These are phyloP conservation scores for Drosophila neonasuta DNA, from an alignment of 2,888 invertebrate species.

Conservation along the genomic window DNA sequence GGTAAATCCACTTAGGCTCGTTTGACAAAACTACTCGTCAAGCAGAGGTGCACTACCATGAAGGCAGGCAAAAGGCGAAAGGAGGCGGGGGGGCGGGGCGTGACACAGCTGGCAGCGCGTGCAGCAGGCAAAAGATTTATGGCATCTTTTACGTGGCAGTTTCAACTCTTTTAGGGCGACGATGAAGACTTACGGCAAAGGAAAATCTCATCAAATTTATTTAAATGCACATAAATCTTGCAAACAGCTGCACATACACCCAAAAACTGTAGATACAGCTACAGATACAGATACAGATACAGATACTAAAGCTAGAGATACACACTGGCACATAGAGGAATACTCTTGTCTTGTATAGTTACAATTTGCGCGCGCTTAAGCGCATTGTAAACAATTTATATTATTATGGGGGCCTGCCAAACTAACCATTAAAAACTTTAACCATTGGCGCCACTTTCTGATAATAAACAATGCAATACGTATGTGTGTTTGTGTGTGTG, in stretches of 20 bases:
- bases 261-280: slow-evolving; percentile 1
- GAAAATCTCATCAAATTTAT: slow-evolving; percentile 75
- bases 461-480: slow-evolving; percentile 69
- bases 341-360: slow-evolving; percentile 4
- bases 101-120: slow-evolving; percentile 53
- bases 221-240: slow-evolving; percentile 75
- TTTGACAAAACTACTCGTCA: slow-evolving; percentile 71
- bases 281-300: slow-evolving; percentile 29
- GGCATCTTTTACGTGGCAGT: slow-evolving; percentile 71
- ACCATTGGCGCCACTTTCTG: slow-evolving; percentile 79
- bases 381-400: slow-evolving; percentile 56
- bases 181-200: slow-evolving; percentile 52
- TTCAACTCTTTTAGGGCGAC: slow-evolving; percentile 49
- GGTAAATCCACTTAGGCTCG: slow-evolving; percentile 71
- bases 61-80: too few relatives aligned
- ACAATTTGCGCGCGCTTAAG: slow-evolving; percentile 44
- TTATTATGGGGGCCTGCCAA: slow-evolving; percentile 27
- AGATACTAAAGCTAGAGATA: slow-evolving; percentile 17
- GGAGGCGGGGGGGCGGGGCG: slow-evolving; percentile 16
- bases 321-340: too few relatives aligned
- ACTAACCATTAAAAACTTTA: slow-evolving; percentile 62
- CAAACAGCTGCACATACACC: slow-evolving; percentile 47
- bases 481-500: not conserved
- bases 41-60: slow-evolving; percentile 24
- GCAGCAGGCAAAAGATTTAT: slow-evolving; percentile 68